phyloP scores from a whole-genome alignment of 2,113 vertebrate genomes.

The Electrona antarctica region DNA sequence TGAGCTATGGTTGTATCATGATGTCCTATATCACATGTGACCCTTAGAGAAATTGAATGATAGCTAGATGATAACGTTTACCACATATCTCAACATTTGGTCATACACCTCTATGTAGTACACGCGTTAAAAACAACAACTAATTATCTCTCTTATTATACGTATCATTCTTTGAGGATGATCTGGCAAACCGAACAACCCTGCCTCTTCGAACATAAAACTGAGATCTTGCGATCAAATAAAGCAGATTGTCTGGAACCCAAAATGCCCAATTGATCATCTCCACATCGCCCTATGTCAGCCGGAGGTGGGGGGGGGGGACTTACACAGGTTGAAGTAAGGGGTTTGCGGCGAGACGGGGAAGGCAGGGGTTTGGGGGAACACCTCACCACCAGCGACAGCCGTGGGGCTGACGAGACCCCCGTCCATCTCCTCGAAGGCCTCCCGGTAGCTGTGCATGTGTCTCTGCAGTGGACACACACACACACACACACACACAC shows the following conservation, averaged over 20 bases:
- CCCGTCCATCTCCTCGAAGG: slow-evolving; percentile 93
- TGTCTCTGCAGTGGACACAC: slow-evolving; percentile 82
- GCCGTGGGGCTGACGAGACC: slow-evolving; percentile 82
- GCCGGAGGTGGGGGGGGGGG: slow-evolving; percentile 54
- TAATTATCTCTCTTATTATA: no score
- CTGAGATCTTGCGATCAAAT: neutral
- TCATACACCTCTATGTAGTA: neutral
- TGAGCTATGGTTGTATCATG: neutral
- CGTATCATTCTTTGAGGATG: no score
- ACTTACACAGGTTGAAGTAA: slow-evolving; percentile 85
- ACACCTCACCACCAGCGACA: slow-evolving; percentile 88
- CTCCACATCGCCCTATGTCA: slow-evolving; percentile 74
- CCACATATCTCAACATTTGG: neutral
- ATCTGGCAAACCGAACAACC: neutral
- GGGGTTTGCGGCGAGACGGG: slow-evolving; percentile 83
- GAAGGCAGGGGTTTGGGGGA: slow-evolving; percentile 83
- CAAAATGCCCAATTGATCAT: slow-evolving; percentile 48
- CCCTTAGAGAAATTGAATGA: no score
- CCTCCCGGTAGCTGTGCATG: slow-evolving; percentile 98
- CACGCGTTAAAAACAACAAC: no score
- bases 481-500: slow-evolving; percentile 8
- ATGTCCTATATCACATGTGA: neutral
- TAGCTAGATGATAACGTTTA: neutral
- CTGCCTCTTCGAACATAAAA: neutral
- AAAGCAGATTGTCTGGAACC: neutral